These are phyloP conservation scores for Nemapogon koenigi DNA, from an alignment of 2,888 invertebrate species.

Conservation along the genomic window DNA sequence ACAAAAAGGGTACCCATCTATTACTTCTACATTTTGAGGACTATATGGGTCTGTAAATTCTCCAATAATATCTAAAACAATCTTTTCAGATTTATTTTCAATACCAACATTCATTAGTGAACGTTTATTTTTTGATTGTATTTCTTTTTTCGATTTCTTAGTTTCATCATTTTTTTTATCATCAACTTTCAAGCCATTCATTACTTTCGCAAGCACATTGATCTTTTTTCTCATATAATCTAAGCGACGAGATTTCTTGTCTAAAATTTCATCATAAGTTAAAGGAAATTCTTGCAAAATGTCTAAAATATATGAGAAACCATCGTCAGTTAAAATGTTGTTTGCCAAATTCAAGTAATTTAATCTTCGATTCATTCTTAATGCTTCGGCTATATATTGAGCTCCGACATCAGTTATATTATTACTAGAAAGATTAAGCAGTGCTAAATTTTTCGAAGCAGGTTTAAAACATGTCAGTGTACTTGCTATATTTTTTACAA, in stretches of 20 bases:
- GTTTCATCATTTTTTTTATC: neutral
- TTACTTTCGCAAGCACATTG: neutral
- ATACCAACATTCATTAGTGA: no score
- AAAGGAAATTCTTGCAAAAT: constrained; percentile 27
- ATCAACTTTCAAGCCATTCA: no score
- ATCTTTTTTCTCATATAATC: constrained; percentile 13
- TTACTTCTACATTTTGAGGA: constrained; percentile 16
- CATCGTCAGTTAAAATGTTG: constrained; percentile 30
- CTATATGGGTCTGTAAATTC: constrained; percentile 24
- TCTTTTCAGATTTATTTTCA: no score
- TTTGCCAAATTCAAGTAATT: constrained; percentile 32
- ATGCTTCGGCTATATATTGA: constrained; percentile 21
- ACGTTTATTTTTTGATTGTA: no score
- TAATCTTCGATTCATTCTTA: constrained; percentile 30
- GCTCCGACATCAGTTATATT: constrained; percentile 28
- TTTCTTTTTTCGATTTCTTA: no score
- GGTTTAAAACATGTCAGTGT: constrained; percentile 21
- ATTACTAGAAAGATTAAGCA: constrained; percentile 31
- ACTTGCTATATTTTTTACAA: constrained; percentile 23
- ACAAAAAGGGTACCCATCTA: constrained; percentile 19
- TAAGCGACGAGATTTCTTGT: no score
- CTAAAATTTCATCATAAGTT: constrained; percentile 20
- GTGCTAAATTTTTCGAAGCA: constrained; percentile 20
- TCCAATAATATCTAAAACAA: no score
- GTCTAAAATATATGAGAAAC: constrained; percentile 24